A percentile compares a stretch with the other conserved stretches of the same genome.
These are phyloP conservation scores for Corythaixoides concolor DNA, from an alignment of 2,113 vertebrate species.

Conservation along the genomic window DNA sequence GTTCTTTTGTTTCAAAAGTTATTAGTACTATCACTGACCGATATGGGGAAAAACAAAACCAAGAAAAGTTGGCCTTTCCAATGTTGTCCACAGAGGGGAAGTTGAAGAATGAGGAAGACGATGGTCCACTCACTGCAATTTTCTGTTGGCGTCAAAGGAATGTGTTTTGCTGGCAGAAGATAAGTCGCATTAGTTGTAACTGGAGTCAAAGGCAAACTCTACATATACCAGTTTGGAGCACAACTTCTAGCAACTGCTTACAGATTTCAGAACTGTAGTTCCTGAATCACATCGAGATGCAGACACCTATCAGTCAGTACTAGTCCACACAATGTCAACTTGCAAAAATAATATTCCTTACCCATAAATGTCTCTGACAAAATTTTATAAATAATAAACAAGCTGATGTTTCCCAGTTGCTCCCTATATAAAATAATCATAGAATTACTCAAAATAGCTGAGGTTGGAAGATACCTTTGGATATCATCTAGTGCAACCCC, in stretches of 20 bases:
- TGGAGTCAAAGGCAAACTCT: neutral
- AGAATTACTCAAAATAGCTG: neutral
- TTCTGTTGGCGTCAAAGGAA: neutral
- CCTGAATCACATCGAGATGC: neutral
- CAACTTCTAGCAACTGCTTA: neutral
- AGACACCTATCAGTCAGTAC: neutral
- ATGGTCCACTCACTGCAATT: neutral
- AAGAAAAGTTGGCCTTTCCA: slow-evolving; percentile 4
- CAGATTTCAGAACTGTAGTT: neutral
- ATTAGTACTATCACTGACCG: neutral
- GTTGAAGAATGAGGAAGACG: neutral
- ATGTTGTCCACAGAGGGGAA: neutral
- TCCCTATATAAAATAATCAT: neutral
- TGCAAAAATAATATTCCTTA: neutral
- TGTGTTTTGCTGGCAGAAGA: neutral
- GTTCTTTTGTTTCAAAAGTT: slow-evolving; percentile 14
- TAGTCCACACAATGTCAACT: neutral
- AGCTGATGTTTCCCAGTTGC: neutral
- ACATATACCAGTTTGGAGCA: neutral
- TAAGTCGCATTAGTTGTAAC: neutral
- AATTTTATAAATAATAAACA: neutral
- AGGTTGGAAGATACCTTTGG: neutral
- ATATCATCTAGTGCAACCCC: neutral
- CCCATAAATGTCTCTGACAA: neutral
- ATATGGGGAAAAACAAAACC: neutral